Evolutionary conservation across 2,797 vertebrate species (phyloP), one percentile per base, ranked within the genome.

Genomic region (Columba guinea): DNA sequence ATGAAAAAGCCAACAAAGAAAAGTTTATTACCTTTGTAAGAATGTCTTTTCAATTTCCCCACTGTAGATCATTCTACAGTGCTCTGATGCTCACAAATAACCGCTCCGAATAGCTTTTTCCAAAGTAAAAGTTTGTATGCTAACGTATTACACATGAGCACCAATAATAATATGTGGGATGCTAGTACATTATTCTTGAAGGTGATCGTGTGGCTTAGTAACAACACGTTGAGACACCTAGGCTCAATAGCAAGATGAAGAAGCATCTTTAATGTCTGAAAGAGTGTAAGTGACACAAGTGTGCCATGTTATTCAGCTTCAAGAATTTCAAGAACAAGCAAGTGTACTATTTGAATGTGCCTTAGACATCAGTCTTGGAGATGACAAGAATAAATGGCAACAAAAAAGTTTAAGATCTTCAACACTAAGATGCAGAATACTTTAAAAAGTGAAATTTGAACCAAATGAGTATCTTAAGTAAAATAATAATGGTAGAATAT

Each of bases 21-120:
- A 95, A 95, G 65, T 60, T 91, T 89, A 92, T 95, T 94, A 94
- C 77, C 51, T 94, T 92, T 89, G 58, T 75, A 56, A 96, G 79
- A 90, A 70, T 27, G 59, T 53, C 35, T 94, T 95, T 96, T 94
- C 70, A 56, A 32, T 87, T 94, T 96, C 39, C 56, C 77, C 62
- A 74, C 63, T 94, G 19, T 82, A 73, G 79, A 7, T 60, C 58
- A 96, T 94, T 73, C 70, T 71, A 28, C 44, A 49, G 15, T 77
- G 11, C 32, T 83, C 65, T 77, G 35, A 91, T 55, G 76, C 37
- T 91, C 77, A 94, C 9, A 49, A 79, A 46, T 79, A 46, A 52
- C 90, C 91, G 78, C 9, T 85, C 7, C 39, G 84, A 82, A 94
- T n/a, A 90, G 7, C 15, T 87, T 89, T 77, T 87, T 89, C 30